Evolutionary conservation across 2,113 vertebrate species (phyloP).

Genomic region (Trichechus manatus): DNA sequence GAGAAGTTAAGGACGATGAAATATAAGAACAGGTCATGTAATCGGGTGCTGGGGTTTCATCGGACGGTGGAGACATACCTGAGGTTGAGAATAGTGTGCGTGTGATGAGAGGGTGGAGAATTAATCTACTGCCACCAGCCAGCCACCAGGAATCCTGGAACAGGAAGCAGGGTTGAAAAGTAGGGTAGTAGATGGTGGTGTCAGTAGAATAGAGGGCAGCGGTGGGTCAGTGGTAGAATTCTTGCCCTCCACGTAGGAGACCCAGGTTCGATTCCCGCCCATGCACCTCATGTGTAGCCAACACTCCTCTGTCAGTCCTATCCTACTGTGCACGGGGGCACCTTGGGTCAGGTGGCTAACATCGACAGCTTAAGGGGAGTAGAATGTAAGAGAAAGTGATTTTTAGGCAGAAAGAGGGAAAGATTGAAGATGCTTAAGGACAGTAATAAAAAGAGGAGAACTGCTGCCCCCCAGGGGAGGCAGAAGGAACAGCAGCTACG

Average conservation of each 20-base stretch:
- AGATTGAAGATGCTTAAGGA: not conserved
- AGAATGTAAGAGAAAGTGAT: not conserved
- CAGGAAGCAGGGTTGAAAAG: not conserved
- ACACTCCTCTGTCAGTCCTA: not conserved
- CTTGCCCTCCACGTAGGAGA: not conserved
- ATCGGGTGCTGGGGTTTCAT: not conserved
- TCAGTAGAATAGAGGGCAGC: not conserved
- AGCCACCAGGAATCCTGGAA: not conserved
- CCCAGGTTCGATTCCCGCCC: not conserved
- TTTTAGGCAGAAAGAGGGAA: not conserved
- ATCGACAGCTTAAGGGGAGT: not conserved
- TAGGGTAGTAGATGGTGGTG: too few relatives aligned
- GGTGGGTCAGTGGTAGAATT: not conserved
- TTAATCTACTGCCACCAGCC: rapidly evolving
- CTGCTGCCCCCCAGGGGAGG: not conserved
- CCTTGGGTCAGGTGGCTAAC: not conserved
- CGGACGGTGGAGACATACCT: rapidly evolving
- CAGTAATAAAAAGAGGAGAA: not conserved
- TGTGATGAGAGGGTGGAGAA: not conserved
- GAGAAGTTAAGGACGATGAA: not conserved
- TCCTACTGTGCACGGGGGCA: not conserved
- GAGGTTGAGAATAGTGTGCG: too few relatives aligned
- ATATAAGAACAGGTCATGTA: not conserved
- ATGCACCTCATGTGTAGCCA: not conserved
- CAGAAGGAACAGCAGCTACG: not conserved